Evolutionary conservation across 2,797 vertebrate species (phyloP), one percentile per base, ranked within the genome.

Genomic region (Anas bahamensis): DNA sequence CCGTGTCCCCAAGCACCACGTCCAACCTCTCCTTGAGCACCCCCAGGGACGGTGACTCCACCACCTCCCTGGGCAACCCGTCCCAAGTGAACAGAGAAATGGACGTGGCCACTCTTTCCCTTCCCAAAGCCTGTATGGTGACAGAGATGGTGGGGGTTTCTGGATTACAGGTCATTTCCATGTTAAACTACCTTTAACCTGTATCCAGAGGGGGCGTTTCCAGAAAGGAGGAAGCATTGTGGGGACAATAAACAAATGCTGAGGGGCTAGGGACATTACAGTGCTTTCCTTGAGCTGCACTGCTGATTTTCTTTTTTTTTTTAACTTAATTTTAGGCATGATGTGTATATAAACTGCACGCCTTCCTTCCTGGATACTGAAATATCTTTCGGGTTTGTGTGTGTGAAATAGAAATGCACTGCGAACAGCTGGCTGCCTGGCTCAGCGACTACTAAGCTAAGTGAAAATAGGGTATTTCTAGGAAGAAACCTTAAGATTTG

Each of bases 401-500:
- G 41, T 57, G n/a, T 65, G n/a, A 42, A 35, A 77, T 65, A 53
- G 9, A 70, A 88, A 85, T 63, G 35, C 57, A 26, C 17, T 68
- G 37, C 69, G 66, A 71, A 31, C 15, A 42, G 74, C 86, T 57
- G 74, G 17, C 48, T 90, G 75, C 42, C 52, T 94, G 72, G 42
- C 52, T 94, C 64, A 79, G 78, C 81, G 95, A 65, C 83, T 84
- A 52, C 55, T 71, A 59, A 94, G 80, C 55, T 52, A 37, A 68
- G 59, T 50, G 44, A 53, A 91, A 91, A 35, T 5, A 22, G 9
- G 21, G 31, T 77, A 41, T 89, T 92, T 92, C 88, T 86, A 84
- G 44, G 90, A 89, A 63, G 88, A 86, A 93, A 73, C 60, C 64
- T 84, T 56, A 81, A 70, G 63, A 17, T 69, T 86, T 95, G 70